Percentiles rank a stretch among this genome's conserved stretches.
phyloP scores from a whole-genome alignment of 1,140 invertebrate species.

The Papilio polyxenes region DNA sequence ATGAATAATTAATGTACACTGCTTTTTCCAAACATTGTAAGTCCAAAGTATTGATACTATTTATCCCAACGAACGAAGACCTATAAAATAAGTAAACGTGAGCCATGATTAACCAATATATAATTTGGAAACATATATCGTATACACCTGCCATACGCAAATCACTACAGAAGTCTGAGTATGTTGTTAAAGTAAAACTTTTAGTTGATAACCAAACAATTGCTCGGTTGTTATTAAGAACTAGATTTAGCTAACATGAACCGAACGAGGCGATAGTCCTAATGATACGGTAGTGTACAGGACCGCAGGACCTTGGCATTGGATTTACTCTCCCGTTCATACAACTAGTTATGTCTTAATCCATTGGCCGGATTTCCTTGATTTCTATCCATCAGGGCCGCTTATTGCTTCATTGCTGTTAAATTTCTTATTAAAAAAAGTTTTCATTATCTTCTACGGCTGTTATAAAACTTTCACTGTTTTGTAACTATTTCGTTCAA shows the following conservation, averaged over 20 bases:
- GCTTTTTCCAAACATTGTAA: background rate
- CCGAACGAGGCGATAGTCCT: conserved; percentile 13
- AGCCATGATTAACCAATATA: no score
- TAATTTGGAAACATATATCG: no score
- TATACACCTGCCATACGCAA: no score
- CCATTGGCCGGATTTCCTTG: conserved; percentile 49
- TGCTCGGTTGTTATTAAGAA: conserved; percentile 11
- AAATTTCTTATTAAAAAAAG: background rate
- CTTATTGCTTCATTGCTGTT: background rate
- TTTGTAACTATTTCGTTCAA: background rate
- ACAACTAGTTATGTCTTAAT: conserved; percentile 55
- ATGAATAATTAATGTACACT: conserved; percentile 57
- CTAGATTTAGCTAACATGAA: conserved; percentile 8
- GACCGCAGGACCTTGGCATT: conserved; percentile 48
- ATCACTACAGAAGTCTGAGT: no score
- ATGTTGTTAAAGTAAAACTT: background rate
- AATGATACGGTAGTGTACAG: conserved; percentile 6
- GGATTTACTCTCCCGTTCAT: conserved; percentile 45
- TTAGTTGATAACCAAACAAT: background rate
- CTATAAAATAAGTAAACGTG: no score
- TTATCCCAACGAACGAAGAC: background rate
- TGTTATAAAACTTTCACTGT: conserved; percentile 8
- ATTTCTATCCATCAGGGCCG: conserved; percentile 21
- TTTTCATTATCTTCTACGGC: background rate
- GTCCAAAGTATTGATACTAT: background rate